These are phyloP conservation scores for Entomobrya proxima DNA, from an alignment of 2,888 invertebrate species.

Conservation along the genomic window DNA sequence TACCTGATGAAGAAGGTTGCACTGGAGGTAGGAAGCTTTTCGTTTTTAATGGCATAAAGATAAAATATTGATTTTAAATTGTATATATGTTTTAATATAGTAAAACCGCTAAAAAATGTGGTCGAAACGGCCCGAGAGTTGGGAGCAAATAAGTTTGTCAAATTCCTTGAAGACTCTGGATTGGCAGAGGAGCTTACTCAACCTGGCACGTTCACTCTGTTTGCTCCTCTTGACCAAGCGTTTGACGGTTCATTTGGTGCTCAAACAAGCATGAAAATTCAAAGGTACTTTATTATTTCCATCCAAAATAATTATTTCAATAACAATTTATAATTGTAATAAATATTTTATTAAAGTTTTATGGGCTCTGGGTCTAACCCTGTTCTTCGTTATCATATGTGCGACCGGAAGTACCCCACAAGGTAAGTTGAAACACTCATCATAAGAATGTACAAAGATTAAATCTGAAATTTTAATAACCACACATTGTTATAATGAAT, in stretches of 20 bases:
- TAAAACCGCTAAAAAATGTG: slow-evolving; percentile 78
- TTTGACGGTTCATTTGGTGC: slow-evolving; percentile 77
- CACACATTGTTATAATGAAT: too few relatives aligned
- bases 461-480: too few relatives aligned
- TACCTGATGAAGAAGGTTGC: slow-evolving; percentile 78
- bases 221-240: slow-evolving; percentile 79
- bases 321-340: too few relatives aligned
- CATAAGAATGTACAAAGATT: too few relatives aligned
- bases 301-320: too few relatives aligned
- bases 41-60: background rate
- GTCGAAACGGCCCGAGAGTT: slow-evolving; percentile 78
- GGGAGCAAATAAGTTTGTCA: slow-evolving; percentile 78
- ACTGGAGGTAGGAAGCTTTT: slow-evolving; percentile 77
- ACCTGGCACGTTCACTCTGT: slow-evolving; percentile 78
- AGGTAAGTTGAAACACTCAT: too few relatives aligned
- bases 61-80: background rate
- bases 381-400: slow-evolving; percentile 78
- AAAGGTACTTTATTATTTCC: too few relatives aligned
- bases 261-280: slow-evolving; percentile 68
- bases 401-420: slow-evolving; percentile 77
- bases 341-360: too few relatives aligned
- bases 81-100: slow-evolving; percentile 75
- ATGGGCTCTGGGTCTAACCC: slow-evolving; percentile 75
- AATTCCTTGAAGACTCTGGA: slow-evolving; percentile 78
- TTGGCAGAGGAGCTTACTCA: slow-evolving; percentile 77